These are phyloP conservation scores for Rhinoraja longicauda DNA, from an alignment of 2,797 vertebrate species.

Conservation along the genomic window DNA sequence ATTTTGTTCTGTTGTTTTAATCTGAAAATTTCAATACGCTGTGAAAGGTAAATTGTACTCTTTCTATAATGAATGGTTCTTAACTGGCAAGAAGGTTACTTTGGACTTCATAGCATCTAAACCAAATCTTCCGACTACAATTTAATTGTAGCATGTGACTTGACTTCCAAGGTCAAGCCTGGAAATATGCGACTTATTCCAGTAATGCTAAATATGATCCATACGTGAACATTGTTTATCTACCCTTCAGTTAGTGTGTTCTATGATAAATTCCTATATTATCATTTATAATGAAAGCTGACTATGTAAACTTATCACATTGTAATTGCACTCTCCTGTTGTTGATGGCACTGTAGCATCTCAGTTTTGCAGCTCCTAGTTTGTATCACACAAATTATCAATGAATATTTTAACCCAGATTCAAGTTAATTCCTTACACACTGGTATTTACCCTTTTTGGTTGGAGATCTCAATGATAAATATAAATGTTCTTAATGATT, in stretches of 20 bases:
- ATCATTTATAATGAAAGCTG: not conserved
- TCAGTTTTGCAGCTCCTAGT: not conserved
- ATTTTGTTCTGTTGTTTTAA: not conserved
- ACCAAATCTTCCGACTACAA: not conserved
- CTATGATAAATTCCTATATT: not conserved
- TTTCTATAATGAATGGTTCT: not conserved
- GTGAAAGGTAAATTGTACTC: not conserved
- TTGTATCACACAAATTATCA: not conserved
- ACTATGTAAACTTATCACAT: not conserved
- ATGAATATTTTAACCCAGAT: not conserved
- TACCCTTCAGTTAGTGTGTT: not conserved
- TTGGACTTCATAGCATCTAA: not conserved
- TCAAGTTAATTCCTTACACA: not conserved
- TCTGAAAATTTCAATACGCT: constrained; percentile 17
- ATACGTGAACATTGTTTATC: not conserved
- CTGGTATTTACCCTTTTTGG: not conserved
- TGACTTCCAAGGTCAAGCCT: not conserved
- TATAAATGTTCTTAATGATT: not conserved
- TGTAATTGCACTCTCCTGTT: not conserved
- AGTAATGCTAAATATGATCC: not conserved
- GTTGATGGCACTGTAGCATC: not conserved
- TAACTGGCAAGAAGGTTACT: not conserved
- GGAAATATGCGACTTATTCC: not conserved
- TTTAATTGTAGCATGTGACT: not conserved
- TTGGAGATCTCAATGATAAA: not conserved